These are phyloP conservation scores for Neogobius melanostomus DNA, from an alignment of 2,113 vertebrate genomes.

Conservation along the genomic window DNA sequence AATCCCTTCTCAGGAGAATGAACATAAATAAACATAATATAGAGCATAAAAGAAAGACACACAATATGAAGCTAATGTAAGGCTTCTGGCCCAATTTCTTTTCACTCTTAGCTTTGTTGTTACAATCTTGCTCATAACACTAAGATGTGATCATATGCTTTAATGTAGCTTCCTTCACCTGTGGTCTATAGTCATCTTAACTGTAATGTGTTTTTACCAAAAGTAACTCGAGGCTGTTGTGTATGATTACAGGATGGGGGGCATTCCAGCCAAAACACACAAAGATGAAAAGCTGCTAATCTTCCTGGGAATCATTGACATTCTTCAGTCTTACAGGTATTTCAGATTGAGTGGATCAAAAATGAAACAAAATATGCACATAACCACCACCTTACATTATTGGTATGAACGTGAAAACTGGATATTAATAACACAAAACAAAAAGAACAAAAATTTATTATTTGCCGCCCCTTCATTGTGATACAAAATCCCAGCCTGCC, in stretches of 20 bases:
- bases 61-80: background rate
- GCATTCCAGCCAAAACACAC: slow-evolving; percentile 95
- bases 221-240: slow-evolving; percentile 10
- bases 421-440: no score
- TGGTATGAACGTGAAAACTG: no score
- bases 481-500: no score
- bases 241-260: slow-evolving; percentile 87
- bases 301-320: slow-evolving; percentile 98
- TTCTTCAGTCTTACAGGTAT: slow-evolving; percentile 96
- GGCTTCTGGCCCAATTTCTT: background rate
- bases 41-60: background rate
- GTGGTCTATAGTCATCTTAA: background rate
- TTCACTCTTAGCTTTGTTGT: background rate
- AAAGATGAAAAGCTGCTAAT: slow-evolving; percentile 93
- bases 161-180: background rate
- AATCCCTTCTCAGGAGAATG: background rate
- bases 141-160: background rate
- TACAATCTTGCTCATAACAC: background rate
- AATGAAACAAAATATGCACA: no score
- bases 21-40: background rate
- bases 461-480: no score
- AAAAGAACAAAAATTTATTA: no score
- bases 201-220: background rate
- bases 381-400: no score
- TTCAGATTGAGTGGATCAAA: no score